phyloP scores from a whole-genome alignment of 2,113 vertebrate species.

The Stomatorhinus ivindoensis region DNA sequence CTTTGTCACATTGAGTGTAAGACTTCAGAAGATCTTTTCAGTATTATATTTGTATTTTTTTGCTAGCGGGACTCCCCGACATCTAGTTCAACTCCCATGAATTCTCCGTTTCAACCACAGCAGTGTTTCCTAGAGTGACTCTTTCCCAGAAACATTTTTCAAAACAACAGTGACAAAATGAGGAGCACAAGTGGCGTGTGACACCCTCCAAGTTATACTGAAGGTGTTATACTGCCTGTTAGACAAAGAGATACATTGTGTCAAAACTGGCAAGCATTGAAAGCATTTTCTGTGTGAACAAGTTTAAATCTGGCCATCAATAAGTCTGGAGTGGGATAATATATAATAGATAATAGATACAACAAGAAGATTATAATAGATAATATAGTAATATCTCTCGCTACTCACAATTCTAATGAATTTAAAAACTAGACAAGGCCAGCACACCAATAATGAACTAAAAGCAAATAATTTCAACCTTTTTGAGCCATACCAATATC shows the following conservation, averaged over 20 bases:
- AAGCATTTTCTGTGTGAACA: conserved; percentile 32
- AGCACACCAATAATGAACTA: conserved; percentile 1
- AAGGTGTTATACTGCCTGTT: not conserved
- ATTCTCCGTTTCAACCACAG: not conserved
- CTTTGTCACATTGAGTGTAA: not conserved
- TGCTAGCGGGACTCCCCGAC: not conserved
- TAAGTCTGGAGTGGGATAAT: conserved; percentile 34
- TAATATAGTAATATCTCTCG: not conserved
- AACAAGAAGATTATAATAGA: not conserved
- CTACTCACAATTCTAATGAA: conserved; percentile 1
- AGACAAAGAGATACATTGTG: conserved; percentile 10
- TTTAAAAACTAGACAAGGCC: conserved; percentile 3
- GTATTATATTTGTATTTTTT: not conserved
- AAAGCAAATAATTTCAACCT: not conserved
- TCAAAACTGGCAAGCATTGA: conserved; percentile 18
- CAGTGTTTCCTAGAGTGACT: not conserved
- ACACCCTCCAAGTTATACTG: conserved; percentile 10
- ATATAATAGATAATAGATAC: conserved; percentile 12
- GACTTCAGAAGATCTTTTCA: not conserved
- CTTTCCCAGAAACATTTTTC: not conserved
- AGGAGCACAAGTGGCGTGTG: not conserved
- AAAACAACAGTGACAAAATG: not conserved
- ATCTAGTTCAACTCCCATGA: not conserved
- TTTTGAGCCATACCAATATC: not conserved
- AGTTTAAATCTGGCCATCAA: conserved; percentile 29